A percentile compares a stretch with the other conserved stretches of the same genome.
phyloP scores from a whole-genome alignment of 2,797 vertebrate genomes.

The Acipenser transmontanus region DNA sequence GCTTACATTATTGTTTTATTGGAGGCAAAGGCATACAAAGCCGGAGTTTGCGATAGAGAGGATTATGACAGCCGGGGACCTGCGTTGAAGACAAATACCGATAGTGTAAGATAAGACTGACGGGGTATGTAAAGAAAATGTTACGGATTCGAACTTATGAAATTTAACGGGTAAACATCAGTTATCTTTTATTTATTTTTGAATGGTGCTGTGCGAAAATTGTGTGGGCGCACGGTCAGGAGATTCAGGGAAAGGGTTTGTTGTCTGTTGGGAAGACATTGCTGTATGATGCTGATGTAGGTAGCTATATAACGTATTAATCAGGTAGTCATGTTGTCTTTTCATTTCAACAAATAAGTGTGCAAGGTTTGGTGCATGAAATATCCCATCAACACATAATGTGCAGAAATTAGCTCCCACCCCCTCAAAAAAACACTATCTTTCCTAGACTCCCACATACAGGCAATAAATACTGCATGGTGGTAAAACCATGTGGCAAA shows the following conservation, averaged over 20 bases:
- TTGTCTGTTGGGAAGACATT: neutral
- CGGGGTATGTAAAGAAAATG: constrained; percentile 26
- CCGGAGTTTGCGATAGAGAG: constrained; percentile 10
- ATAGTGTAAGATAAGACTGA: constrained; percentile 17
- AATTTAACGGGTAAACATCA: neutral
- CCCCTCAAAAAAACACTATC: too few species aligned
- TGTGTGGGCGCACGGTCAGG: neutral
- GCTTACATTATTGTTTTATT: neutral
- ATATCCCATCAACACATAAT: too few species aligned
- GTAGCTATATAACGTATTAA: too few species aligned
- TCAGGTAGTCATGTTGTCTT: too few species aligned
- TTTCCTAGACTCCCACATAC: too few species aligned
- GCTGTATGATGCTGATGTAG: too few species aligned
- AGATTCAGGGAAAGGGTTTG: neutral
- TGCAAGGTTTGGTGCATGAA: too few species aligned
- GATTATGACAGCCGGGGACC: constrained; percentile 33
- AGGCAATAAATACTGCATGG: too few species aligned
- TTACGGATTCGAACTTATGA: neutral
- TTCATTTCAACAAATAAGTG: too few species aligned
- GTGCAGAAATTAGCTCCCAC: too few species aligned
- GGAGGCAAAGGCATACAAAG: neutral
- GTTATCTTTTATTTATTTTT: too few species aligned
- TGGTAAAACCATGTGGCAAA: too few species aligned
- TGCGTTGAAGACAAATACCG: constrained; percentile 15
- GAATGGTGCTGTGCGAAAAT: neutral